phyloP scores from a whole-genome alignment of 2,888 invertebrate genomes.

The Sinopyrophorus schimmeli region DNA sequence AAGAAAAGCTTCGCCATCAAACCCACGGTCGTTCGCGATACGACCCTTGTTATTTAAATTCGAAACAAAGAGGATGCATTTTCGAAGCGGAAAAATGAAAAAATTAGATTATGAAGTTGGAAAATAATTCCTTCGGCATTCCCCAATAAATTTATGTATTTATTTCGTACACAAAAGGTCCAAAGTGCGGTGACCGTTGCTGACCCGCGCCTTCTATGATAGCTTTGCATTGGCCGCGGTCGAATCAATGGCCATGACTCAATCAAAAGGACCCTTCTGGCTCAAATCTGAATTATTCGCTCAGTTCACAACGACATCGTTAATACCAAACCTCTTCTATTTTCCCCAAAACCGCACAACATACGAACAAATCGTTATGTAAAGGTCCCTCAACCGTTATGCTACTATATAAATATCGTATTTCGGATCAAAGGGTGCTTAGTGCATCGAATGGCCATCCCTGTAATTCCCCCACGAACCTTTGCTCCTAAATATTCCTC shows the following conservation, averaged over 20 bases:
- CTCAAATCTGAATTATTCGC: constrained; percentile 26
- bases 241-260: constrained; percentile 23
- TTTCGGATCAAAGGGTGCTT: constrained; percentile 21
- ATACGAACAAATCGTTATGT: constrained; percentile 22
- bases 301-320: constrained; percentile 21
- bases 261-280: constrained; percentile 24
- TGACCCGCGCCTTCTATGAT: constrained; percentile 19
- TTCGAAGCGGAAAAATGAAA: too few species aligned
- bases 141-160: too few species aligned
- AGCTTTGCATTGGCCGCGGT: constrained; percentile 16
- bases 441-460: too few species aligned
- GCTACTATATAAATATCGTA: constrained; percentile 21
- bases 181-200: constrained; percentile 18
- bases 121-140: too few species aligned
- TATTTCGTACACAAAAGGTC: constrained; percentile 1
- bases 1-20: too few species aligned
- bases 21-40: too few species aligned
- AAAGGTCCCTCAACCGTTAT: constrained; percentile 21
- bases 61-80: too few species aligned
- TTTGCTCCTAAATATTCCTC: too few species aligned
- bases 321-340: constrained; percentile 12
- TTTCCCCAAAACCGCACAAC: constrained; percentile 7
- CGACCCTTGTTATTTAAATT: too few species aligned
- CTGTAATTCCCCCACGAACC: too few species aligned
- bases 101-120: too few species aligned